These are phyloP conservation scores for Salminus brasiliensis DNA, from an alignment of 2,113 vertebrate species.

Conservation along the genomic window DNA sequence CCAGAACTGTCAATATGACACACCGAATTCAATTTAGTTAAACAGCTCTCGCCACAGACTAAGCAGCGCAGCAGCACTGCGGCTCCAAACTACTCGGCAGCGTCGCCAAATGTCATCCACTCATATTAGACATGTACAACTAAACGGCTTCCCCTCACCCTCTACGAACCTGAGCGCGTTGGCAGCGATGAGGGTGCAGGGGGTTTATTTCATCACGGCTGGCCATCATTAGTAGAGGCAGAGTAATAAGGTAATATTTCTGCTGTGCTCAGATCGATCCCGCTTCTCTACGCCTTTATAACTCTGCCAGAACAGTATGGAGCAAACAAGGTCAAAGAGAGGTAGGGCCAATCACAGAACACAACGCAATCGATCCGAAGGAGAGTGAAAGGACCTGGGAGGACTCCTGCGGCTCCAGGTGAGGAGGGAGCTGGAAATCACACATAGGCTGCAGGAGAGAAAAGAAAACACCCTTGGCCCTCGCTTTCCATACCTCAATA, in stretches of 20 bases:
- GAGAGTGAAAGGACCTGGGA: constrained; percentile 16
- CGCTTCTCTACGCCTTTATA: constrained; percentile 11
- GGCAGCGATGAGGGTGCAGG: neutral
- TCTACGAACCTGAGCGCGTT: neutral
- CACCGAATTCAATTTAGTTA: neutral
- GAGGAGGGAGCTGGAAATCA: neutral
- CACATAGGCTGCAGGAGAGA: neutral
- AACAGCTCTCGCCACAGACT: neutral
- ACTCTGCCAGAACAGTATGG: constrained; percentile 1
- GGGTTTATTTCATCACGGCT: neutral
- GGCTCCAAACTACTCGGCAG: neutral
- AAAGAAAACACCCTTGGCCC: neutral
- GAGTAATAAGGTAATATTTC: constrained; percentile 26
- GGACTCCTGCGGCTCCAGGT: constrained; percentile 3
- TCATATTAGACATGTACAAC: constrained; percentile 2
- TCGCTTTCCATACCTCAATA: neutral
- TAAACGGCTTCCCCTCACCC: neutral
- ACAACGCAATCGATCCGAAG: constrained; percentile 27
- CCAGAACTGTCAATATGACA: constrained; percentile 4
- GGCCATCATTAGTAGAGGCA: constrained; percentile 1
- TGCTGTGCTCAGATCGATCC: neutral
- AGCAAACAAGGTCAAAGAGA: constrained; percentile 35
- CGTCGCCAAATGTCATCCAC: neutral
- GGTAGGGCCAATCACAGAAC: constrained; percentile 33
- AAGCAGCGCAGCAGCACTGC: neutral